Percentiles rank a stretch among this genome's conserved stretches.
These are phyloP conservation scores for Slavum lentiscoides DNA, from an alignment of 2,888 invertebrate genomes.

Conservation along the genomic window DNA sequence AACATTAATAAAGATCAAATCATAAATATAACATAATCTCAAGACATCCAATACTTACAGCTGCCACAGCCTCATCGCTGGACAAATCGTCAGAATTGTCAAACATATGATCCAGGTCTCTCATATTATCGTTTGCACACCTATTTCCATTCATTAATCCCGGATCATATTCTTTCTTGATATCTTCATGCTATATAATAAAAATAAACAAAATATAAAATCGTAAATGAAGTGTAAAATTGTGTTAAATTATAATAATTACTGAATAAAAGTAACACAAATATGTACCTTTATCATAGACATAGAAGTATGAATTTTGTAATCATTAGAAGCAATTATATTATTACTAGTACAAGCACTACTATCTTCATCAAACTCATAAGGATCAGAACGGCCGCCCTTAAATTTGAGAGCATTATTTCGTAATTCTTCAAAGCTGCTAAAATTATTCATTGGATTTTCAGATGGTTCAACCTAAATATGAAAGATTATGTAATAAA, in stretches of 20 bases:
- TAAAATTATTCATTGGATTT: conserved; percentile 39
- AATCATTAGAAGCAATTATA: conserved; percentile 31
- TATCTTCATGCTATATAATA: conserved; percentile 28
- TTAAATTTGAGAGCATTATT: conserved; percentile 46
- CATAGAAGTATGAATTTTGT: conserved; percentile 40
- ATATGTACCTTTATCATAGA: conserved; percentile 38
- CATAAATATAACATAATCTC: background rate
- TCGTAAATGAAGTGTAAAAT: background rate
- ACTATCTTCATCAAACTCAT: conserved; percentile 73
- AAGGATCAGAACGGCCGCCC: conserved; percentile 64
- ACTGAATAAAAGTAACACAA: background rate
- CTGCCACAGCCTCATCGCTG: conserved; percentile 81
- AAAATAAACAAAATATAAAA: background rate
- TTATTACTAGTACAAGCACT: conserved; percentile 46
- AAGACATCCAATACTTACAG: conserved; percentile 50
- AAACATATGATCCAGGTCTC: conserved; percentile 93
- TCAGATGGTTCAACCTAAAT: conserved; percentile 43
- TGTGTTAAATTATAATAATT: background rate
- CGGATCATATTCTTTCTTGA: conserved; percentile 50
- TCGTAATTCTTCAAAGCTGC: conserved; percentile 47
- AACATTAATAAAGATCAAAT: conserved; percentile 8
- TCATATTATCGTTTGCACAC: conserved; percentile 62
- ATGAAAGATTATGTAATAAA: conserved; percentile 13
- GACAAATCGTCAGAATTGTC: conserved; percentile 89
- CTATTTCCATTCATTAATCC: conserved; percentile 47